Evolutionary conservation across 2,113 vertebrate species (phyloP).

Genomic region (Speoplatyrhinus poulsoni): DNA sequence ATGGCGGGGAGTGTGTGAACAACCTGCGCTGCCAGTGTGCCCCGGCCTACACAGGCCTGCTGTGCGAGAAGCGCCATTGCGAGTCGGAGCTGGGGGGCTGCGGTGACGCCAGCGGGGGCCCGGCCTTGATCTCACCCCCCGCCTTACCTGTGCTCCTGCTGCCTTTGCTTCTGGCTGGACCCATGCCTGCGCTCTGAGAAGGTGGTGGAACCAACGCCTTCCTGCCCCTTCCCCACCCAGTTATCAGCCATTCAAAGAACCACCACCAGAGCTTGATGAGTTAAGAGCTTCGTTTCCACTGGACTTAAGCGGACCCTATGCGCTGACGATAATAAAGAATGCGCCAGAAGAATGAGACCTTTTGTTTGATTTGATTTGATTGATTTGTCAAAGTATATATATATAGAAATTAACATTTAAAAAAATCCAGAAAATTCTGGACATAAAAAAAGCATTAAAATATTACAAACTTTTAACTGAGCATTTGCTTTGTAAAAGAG

Average conservation of each 20-base stretch:
- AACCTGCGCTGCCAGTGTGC: constrained; percentile 89
- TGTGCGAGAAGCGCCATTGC: constrained; percentile 88
- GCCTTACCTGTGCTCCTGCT: constrained; percentile 38
- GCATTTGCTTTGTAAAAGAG: constrained; percentile 63
- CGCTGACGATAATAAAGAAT: constrained; percentile 61
- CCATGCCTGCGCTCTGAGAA: constrained; percentile 58
- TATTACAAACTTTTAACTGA: constrained; percentile 50
- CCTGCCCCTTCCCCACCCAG: constrained; percentile 38
- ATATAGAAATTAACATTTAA: constrained; percentile 43
- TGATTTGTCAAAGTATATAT: constrained; percentile 61
- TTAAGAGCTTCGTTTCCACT: constrained; percentile 60
- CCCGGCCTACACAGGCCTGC: constrained; percentile 82
- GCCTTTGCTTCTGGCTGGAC: constrained; percentile 72
- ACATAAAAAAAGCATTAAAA: constrained; percentile 46
- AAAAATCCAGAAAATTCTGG: constrained; percentile 55
- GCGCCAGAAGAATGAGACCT: constrained; percentile 59
- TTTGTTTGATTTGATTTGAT: constrained; percentile 65
- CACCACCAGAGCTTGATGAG: constrained; percentile 65
- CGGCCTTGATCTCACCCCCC: constrained; percentile 24
- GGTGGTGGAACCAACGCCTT: constrained; percentile 28
- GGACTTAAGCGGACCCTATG: constrained; percentile 47
- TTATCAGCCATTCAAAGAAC: constrained; percentile 57
- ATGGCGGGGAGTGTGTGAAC: constrained; percentile 90
- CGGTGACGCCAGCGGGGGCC: constrained; percentile 67
- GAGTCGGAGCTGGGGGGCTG: constrained; percentile 84